Evolutionary conservation across 2,797 vertebrate genomes (phyloP).

Genomic region (Megalops cyprinoides): DNA sequence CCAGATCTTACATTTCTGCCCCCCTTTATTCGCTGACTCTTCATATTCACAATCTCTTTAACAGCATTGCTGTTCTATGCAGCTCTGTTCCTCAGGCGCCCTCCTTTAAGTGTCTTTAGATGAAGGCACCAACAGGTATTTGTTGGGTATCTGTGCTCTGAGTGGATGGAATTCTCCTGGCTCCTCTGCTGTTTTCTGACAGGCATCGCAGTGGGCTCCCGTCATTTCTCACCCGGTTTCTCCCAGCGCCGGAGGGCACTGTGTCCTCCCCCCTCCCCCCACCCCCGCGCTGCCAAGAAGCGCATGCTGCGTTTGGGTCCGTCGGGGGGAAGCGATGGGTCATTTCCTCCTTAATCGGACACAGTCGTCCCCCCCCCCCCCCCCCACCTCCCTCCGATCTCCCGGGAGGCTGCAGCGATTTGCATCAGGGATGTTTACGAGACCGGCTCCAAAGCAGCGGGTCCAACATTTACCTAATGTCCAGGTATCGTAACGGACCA

Average conservation of each 20-base stretch:
- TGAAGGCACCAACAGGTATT: background rate
- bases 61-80: background rate
- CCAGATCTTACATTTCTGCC: background rate
- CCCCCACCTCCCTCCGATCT: constrained; percentile 6
- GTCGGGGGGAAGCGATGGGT: constrained; percentile 47
- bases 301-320: constrained; percentile 43
- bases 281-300: constrained; percentile 40
- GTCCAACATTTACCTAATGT: constrained; percentile 42
- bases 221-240: constrained; percentile 59
- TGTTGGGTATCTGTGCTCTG: background rate
- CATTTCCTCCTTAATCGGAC: constrained; percentile 65
- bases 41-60: background rate
- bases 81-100: too few species aligned
- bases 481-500: constrained; percentile 9
- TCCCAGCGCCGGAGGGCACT: constrained; percentile 58
- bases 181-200: background rate
- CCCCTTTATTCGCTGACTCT: background rate
- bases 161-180: background rate
- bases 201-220: constrained; percentile 52
- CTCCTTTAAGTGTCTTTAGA: background rate
- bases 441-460: constrained; percentile 41
- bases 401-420: too few species aligned
- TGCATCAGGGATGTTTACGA: constrained; percentile 47
- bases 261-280: constrained; percentile 42
- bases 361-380: constrained; percentile 50